A percentile compares a stretch with the other conserved stretches of the same genome.
phyloP scores from a whole-genome alignment of 1,140 invertebrate species.

The Halictus rubicundus region DNA sequence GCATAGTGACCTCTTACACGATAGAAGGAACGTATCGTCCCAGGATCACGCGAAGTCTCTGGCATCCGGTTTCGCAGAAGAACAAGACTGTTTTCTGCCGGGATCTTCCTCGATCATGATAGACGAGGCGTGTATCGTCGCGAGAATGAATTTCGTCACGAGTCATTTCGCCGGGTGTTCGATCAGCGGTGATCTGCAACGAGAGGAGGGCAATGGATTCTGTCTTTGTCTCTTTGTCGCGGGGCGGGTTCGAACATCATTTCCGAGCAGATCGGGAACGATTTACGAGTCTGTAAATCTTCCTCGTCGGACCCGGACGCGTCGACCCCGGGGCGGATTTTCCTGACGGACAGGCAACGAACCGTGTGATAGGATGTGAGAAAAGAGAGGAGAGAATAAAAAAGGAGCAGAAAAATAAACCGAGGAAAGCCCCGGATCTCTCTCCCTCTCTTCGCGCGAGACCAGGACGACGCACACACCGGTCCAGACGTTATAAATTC shows the following conservation, averaged over 20 bases:
- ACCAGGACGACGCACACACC: no score
- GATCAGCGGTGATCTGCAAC: background rate
- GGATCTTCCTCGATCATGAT: no score
- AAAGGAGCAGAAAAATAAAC: conserved; percentile 36
- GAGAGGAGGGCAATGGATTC: background rate
- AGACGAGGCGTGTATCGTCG: background rate
- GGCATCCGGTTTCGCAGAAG: no score
- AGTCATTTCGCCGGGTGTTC: background rate
- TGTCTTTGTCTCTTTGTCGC: conserved; percentile 35
- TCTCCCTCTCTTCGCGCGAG: no score
- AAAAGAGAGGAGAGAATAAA: background rate
- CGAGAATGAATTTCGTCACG: background rate
- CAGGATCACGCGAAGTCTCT: no score
- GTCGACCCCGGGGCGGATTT: conserved; percentile 15
- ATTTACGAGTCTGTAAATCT: conserved; percentile 63
- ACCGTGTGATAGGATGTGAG: conserved; percentile 42
- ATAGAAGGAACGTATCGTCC: no score
- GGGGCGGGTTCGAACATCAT: conserved; percentile 55
- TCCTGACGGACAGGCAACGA: conserved; percentile 51
- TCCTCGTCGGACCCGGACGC: background rate
- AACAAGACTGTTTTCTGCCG: no score
- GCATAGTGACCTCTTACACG: no score
- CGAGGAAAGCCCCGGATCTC: background rate
- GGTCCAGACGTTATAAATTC: conserved; percentile 60
- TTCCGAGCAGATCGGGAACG: conserved; percentile 55